These are phyloP conservation scores for Andrena marginata DNA, from an alignment of 2,888 invertebrate species.

Conservation along the genomic window DNA sequence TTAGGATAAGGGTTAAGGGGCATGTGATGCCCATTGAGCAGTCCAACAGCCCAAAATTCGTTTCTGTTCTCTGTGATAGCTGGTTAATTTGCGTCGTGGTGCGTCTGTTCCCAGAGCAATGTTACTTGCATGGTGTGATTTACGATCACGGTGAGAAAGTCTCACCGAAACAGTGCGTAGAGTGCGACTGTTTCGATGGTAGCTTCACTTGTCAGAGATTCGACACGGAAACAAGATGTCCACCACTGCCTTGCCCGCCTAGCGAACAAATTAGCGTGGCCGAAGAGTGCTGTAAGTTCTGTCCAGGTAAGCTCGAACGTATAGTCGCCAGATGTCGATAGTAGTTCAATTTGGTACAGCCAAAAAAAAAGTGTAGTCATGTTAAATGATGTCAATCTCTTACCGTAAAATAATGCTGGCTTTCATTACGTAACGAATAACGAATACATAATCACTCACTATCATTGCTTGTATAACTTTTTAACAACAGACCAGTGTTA, in stretches of 20 bases:
- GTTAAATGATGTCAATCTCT: not conserved
- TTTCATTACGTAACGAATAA: not conserved
- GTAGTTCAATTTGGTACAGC: not conserved
- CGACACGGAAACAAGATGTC: slow-evolving; percentile 91
- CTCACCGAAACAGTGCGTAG: slow-evolving; percentile 91
- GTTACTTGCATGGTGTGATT: slow-evolving; percentile 88
- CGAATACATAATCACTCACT: slow-evolving; percentile 1
- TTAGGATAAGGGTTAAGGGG: slow-evolving; percentile 1
- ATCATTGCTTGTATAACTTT: not conserved
- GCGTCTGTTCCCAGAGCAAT: slow-evolving; percentile 87
- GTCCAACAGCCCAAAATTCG: not conserved
- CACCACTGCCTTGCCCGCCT: slow-evolving; percentile 91
- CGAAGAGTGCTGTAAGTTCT: slow-evolving; percentile 96
- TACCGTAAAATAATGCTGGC: not conserved
- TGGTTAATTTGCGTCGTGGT: not conserved
- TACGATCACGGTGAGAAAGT: slow-evolving; percentile 94
- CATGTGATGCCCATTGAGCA: not conserved
- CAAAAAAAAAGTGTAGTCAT: not conserved
- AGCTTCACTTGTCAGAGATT: slow-evolving; percentile 91
- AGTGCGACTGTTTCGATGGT: slow-evolving; percentile 94
- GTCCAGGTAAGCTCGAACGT: slow-evolving; percentile 88
- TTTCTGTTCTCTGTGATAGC: not conserved
- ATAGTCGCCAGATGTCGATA: not conserved
- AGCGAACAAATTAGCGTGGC: slow-evolving; percentile 92
- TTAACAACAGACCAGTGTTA: slow-evolving; percentile 7